Evolutionary conservation across 2,888 invertebrate genomes (phyloP).

Genomic region (Clitarchus hookeri): DNA sequence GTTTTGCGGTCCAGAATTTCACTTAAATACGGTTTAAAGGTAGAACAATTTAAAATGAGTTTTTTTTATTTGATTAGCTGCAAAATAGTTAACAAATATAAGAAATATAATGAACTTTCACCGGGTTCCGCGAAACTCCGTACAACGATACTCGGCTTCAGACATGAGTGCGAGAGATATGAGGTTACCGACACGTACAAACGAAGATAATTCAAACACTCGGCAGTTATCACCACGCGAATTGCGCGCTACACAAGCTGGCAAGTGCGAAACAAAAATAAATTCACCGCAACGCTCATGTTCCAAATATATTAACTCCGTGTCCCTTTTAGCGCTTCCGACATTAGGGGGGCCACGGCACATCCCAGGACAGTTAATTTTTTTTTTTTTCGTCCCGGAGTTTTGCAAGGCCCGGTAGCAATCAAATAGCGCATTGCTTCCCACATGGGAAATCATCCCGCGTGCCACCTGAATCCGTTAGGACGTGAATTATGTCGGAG

Average conservation of each 20-base stretch:
- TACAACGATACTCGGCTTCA: no score
- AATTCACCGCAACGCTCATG: neutral
- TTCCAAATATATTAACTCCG: neutral
- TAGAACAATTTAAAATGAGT: no score
- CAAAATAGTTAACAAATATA: no score
- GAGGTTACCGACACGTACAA: no score
- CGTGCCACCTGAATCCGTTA: slow-evolving; percentile 33
- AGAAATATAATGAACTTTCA: no score
- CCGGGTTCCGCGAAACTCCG: no score
- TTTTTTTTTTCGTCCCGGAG: neutral
- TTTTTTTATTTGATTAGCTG: no score
- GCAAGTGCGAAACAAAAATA: neutral
- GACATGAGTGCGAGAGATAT: no score
- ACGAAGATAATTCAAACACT: no score
- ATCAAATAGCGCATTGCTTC: slow-evolving; percentile 35
- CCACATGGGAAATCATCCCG: slow-evolving; percentile 37
- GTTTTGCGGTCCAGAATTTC: no score
- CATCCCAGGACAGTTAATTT: neutral
- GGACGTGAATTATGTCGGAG: slow-evolving; percentile 22
- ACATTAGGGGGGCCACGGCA: neutral
- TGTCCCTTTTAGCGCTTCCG: neutral
- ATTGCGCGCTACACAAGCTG: neutral
- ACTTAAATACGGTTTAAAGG: no score
- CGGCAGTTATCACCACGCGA: no score
- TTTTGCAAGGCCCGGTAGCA: slow-evolving; percentile 21